Base-by-base conservation (phyloP, 2,797 vertebrate species). In the Amblyopsis hoosieri region DNA sequence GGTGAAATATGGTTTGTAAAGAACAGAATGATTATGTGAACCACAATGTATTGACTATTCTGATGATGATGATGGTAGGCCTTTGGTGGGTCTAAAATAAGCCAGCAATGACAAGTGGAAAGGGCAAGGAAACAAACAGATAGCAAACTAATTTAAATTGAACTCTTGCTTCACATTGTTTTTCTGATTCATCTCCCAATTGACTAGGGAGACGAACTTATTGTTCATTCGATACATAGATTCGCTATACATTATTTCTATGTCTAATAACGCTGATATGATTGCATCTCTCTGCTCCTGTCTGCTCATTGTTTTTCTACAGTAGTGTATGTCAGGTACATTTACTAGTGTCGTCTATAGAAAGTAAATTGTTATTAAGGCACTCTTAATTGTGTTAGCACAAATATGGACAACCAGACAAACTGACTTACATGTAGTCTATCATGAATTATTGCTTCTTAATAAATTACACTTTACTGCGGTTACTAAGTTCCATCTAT, bases 401-500 rank as follows among this genome's bases (percentile, higher is more conserved):
- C 65, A 82, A 19, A 69, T 49, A 73, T 51, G 29, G 69, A 74
- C 66, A 63, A 75, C 15, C 64, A 63, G 29, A 54, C 57, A 11
- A 19, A 31, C 67, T 53, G 45, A 8, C 46, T 56, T 56, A 23
- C 47, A 57, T 23, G 1, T 62, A 54, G 13, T 37, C 64, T 62
- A 45, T 46, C 76, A 84, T 85, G 77, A 62, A 56, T 89, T 89
- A 91, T 91, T 91, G 90, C 89, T 90, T 69, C 64, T 75, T 67
- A 55, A 63, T 67, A 55, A 70, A 72, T 71, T 62, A 72, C 33
- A 64, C 60, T 23, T 23, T 23, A 54, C 63, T 17, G 50, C 61
- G 33, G 59, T 69, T 62, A 55, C 55, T 51, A 55, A 10, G 12
- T 64, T 46, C 29, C 31, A 3, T 60, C 37, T 71, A 74, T 67